Conservation (phyloP, 1,140 invertebrate genomes). For the Lethrus apterus region DNA sequence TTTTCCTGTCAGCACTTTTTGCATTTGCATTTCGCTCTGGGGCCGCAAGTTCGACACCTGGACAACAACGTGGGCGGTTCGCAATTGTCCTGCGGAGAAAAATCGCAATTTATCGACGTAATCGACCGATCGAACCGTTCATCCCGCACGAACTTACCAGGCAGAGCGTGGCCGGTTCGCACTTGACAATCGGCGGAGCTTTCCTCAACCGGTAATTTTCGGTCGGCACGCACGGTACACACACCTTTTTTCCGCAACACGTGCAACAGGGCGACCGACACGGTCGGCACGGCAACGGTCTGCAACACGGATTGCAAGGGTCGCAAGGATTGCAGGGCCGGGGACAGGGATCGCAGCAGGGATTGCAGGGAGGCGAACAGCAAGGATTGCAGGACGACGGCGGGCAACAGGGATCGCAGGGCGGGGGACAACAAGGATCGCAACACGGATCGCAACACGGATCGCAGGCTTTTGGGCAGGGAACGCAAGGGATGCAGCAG, state of each 20-base stretch:
- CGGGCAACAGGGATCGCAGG: constrained; percentile 12
- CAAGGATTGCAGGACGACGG: constrained; percentile 10
- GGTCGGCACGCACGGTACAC: constrained; percentile 8
- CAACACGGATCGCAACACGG: constrained; percentile 16
- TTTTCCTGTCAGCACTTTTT: constrained; percentile 20
- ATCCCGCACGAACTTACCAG: constrained; percentile 13
- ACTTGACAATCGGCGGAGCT: constrained; percentile 1
- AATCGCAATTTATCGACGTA: constrained; percentile 1
- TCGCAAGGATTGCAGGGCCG: constrained; percentile 23
- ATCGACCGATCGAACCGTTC: background rate
- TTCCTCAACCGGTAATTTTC: constrained; percentile 7
- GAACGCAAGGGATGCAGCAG: constrained; percentile 2
- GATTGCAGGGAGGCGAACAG: constrained; percentile 12
- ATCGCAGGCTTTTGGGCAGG: constrained; percentile 4
- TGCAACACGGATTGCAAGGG: constrained; percentile 10
- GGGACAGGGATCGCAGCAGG: constrained; percentile 23
- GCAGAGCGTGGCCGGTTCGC: constrained; percentile 6
- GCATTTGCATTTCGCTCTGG: constrained; percentile 8
- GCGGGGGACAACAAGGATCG: background rate
- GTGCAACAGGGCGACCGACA: constrained; percentile 12
- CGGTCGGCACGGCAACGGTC: constrained; percentile 8
- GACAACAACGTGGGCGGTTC: constrained; percentile 2
- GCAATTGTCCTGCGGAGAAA: constrained; percentile 11
- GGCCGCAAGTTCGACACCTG: constrained; percentile 22
- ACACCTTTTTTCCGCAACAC: constrained; percentile 14